Conservation (phyloP, 2,888 invertebrate genomes). For the Cylloceria caligata region DNA sequence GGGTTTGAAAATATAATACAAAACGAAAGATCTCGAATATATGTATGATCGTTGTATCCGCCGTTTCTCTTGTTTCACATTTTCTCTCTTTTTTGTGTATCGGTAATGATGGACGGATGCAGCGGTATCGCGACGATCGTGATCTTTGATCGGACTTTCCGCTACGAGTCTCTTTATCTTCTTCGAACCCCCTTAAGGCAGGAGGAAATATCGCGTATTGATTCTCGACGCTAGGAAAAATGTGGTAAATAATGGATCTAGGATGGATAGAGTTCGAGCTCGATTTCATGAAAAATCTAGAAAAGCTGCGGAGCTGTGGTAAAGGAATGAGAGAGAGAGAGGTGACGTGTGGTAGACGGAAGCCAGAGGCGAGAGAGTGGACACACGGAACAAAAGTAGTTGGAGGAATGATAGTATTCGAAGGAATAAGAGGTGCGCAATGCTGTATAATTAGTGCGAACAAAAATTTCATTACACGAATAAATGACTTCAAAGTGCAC, state of each 20-base stretch:
- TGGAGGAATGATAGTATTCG: too few species aligned
- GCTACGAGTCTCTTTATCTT: background rate
- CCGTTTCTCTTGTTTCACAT: background rate
- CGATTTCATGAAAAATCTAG: background rate
- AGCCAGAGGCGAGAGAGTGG: background rate
- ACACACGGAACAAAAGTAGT: background rate
- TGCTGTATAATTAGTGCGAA: slow-evolving; percentile 3
- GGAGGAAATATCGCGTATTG: background rate
- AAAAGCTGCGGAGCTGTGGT: background rate
- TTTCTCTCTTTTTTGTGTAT: background rate
- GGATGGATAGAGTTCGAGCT: background rate
- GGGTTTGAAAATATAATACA: background rate
- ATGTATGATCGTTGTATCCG: background rate
- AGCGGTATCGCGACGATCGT: background rate
- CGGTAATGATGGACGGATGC: background rate
- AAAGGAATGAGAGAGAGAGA: background rate
- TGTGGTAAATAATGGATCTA: background rate
- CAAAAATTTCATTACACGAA: slow-evolving; percentile 2
- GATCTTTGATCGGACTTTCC: background rate
- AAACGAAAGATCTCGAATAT: background rate
- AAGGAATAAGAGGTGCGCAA: background rate
- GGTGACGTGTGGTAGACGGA: background rate
- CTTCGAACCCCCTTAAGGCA: background rate
- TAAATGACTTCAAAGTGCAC: too few species aligned
- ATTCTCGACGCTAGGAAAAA: background rate